Conservation (phyloP, 2,888 invertebrate genomes). For the Pyralis farinalis region DNA sequence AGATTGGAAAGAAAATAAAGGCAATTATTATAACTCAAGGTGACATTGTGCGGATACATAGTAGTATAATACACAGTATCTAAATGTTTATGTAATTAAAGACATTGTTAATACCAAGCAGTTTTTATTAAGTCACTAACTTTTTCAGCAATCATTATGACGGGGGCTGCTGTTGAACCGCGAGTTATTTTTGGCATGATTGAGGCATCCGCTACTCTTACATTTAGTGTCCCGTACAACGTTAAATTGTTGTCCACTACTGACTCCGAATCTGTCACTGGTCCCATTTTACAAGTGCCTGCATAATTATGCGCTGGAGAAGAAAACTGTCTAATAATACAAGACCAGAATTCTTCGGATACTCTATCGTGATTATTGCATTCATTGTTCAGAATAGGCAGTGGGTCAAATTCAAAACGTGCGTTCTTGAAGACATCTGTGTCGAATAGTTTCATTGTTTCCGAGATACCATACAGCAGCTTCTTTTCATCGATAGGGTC, state of each 20-base stretch:
- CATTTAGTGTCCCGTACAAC: conserved; percentile 58
- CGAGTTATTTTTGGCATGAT: conserved; percentile 69
- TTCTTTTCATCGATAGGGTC: conserved; percentile 57
- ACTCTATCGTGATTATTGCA: conserved; percentile 62
- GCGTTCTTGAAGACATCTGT: conserved; percentile 66
- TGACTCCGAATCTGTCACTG: conserved; percentile 53
- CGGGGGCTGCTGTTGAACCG: conserved; percentile 68
- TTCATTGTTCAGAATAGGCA: conserved; percentile 58
- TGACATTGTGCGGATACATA: conserved; percentile 18
- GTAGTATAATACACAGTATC: conserved; percentile 5
- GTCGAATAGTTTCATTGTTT: conserved; percentile 64
- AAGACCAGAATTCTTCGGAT: conserved; percentile 65
- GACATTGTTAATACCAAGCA: conserved; percentile 56
- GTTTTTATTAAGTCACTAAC: conserved; percentile 73
- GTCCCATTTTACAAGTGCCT: conserved; percentile 74
- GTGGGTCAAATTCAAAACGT: conserved; percentile 62
- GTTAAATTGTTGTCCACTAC: conserved; percentile 59
- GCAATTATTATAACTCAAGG: conserved; percentile 47
- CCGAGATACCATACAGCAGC: conserved; percentile 62
- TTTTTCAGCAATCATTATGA: conserved; percentile 76
- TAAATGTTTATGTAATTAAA: conserved; percentile 36
- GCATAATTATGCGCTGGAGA: conserved; percentile 65
- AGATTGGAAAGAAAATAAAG: conserved; percentile 70
- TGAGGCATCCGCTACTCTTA: conserved; percentile 67
- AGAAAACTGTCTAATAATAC: conserved; percentile 72